Conservation (phyloP, 2,113 vertebrate species). For the Arothron firmamentum region DNA sequence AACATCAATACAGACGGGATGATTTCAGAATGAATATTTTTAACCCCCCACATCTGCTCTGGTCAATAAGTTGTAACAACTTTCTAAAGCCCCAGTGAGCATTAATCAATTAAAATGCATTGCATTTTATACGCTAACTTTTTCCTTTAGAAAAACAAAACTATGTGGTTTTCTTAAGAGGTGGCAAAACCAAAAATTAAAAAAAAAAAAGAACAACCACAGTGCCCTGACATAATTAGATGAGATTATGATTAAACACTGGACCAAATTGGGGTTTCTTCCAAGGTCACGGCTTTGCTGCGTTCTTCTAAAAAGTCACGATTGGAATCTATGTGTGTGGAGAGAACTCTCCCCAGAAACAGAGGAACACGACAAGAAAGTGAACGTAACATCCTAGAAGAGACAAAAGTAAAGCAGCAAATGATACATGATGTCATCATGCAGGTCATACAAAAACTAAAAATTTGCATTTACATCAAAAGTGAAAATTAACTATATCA, state of each 20-base stretch:
- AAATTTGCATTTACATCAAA: conserved; percentile 73
- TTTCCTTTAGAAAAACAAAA: conserved; percentile 27
- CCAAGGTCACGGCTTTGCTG: conserved; percentile 47
- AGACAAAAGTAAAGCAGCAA: conserved; percentile 76
- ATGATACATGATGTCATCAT: conserved; percentile 79
- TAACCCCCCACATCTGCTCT: conserved; percentile 30
- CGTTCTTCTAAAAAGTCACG: conserved; percentile 39
- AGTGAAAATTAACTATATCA: conserved; percentile 68
- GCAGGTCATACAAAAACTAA: conserved; percentile 65
- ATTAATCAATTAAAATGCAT: conserved; percentile 24
- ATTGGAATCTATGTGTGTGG: conserved; percentile 62
- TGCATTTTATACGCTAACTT: conserved; percentile 30
- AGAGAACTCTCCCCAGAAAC: conserved; percentile 70
- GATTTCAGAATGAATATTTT: conserved; percentile 20
- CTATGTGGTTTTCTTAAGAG: conserved; percentile 16
- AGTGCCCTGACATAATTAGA: conserved; percentile 26
- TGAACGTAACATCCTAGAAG: conserved; percentile 66
- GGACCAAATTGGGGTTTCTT: conserved; percentile 45
- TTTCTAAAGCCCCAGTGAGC: conserved; percentile 26
- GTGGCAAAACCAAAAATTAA: conserved; percentile 21
- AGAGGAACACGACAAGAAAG: conserved; percentile 67
- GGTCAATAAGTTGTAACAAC: conserved; percentile 25
- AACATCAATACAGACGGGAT: conserved; percentile 8
- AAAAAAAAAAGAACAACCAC: conserved; percentile 37
- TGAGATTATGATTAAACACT: conserved; percentile 37